These are phyloP conservation scores for Zaprionus taronus DNA, from an alignment of 1,140 invertebrate genomes.

Conservation along the genomic window DNA sequence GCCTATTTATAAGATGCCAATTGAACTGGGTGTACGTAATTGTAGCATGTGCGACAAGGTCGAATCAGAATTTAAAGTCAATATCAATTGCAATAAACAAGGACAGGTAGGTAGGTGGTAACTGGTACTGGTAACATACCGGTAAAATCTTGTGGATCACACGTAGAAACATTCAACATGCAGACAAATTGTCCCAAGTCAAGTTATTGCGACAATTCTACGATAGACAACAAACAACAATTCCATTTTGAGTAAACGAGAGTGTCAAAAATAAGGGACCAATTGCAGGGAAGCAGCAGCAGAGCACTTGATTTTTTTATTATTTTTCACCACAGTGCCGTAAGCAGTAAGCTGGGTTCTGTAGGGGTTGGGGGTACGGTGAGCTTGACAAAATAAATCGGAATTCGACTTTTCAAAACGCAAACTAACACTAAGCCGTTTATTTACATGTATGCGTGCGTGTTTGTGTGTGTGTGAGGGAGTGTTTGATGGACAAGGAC, in stretches of 20 bases:
- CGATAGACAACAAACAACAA: slow-evolving; percentile 75
- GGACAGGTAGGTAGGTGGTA: slow-evolving; percentile 13
- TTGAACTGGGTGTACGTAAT: slow-evolving; percentile 53
- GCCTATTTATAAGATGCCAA: slow-evolving; percentile 58
- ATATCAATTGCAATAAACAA: slow-evolving; percentile 41
- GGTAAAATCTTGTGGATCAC: slow-evolving; percentile 79
- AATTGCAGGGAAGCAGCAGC: slow-evolving; percentile 12
- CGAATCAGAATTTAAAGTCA: slow-evolving; percentile 44
- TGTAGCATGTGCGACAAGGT: slow-evolving; percentile 59
- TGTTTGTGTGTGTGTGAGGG: neutral
- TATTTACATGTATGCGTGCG: slow-evolving; percentile 13
- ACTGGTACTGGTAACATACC: slow-evolving; percentile 68
- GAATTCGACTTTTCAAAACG: slow-evolving; percentile 36
- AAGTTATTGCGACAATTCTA: slow-evolving; percentile 54
- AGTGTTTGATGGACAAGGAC: neutral
- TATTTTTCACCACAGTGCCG: slow-evolving; percentile 9
- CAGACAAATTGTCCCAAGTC: slow-evolving; percentile 55
- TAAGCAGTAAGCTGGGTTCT: slow-evolving; percentile 11
- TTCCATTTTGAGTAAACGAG: slow-evolving; percentile 41
- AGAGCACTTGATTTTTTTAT: slow-evolving; percentile 13
- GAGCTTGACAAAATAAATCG: slow-evolving; percentile 26
- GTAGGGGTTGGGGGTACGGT: neutral
- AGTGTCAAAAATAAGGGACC: slow-evolving; percentile 24
- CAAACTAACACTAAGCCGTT: slow-evolving; percentile 20
- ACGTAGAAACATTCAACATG: slow-evolving; percentile 84